Evolutionary conservation across 2,888 invertebrate genomes (phyloP).

Genomic region (Drosophila bunnanda): DNA sequence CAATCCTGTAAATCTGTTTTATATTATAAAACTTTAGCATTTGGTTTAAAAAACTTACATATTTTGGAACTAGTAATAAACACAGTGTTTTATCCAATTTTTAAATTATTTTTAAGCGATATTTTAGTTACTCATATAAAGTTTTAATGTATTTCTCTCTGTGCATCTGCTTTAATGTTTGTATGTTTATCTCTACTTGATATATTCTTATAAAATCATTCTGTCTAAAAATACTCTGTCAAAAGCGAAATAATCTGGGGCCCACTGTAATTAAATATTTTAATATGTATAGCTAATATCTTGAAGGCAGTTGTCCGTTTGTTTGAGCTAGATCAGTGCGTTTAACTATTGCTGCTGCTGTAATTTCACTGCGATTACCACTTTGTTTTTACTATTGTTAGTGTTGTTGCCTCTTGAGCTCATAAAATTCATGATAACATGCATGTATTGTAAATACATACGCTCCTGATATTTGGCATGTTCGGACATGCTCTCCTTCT

Average conservation of each 20-base stretch:
- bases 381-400: conserved; percentile 1
- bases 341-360: conserved; percentile 10
- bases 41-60: too few species aligned
- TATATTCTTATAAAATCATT: conserved; percentile 14
- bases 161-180: background rate
- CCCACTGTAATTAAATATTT: conserved; percentile 4
- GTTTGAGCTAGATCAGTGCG: conserved; percentile 6
- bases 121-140: background rate
- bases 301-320: background rate
- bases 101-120: too few species aligned
- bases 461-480: conserved; percentile 3
- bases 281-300: background rate
- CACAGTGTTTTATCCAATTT: too few species aligned
- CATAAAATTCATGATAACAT: conserved; percentile 1
- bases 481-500: background rate
- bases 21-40: too few species aligned
- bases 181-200: background rate
- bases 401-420: conserved; percentile 13
- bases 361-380: conserved; percentile 9
- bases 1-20: too few species aligned
- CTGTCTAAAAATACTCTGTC: conserved; percentile 15
- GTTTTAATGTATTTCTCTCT: background rate
- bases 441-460: conserved; percentile 11
- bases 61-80: too few species aligned
- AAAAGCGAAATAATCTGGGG: conserved; percentile 4